A percentile compares a stretch with the other conserved stretches of the same genome.
These are phyloP conservation scores for Lutjanus argentimaculatus DNA, from an alignment of 2,797 vertebrate species.

Conservation along the genomic window DNA sequence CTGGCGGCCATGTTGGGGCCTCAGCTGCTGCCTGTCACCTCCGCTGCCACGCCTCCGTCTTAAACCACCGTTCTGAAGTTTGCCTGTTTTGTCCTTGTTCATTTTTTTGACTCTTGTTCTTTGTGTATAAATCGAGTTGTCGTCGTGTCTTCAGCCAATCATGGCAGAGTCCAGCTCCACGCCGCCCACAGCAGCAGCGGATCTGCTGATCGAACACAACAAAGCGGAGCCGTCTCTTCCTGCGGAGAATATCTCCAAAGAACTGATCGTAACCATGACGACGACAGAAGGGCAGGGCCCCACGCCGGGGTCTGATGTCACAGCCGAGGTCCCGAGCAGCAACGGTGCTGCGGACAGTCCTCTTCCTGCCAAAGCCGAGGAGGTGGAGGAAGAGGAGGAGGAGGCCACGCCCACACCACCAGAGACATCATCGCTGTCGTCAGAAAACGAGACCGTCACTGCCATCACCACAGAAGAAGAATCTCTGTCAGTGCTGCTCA, in stretches of 20 bases:
- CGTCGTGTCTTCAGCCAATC: constrained; percentile 6
- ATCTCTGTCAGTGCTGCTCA: constrained; percentile 36
- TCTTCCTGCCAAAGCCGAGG: neutral
- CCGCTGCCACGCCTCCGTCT: neutral
- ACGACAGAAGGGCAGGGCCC: neutral
- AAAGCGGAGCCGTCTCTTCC: constrained; percentile 17
- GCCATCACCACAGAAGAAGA: constrained; percentile 57
- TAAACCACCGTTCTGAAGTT: neutral
- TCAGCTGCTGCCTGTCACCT: neutral
- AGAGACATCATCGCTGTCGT: constrained; percentile 35
- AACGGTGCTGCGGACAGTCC: neutral
- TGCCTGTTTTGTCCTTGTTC: neutral
- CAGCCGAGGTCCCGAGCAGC: neutral
- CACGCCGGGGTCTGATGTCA: neutral
- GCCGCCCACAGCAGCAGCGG: constrained; percentile 6
- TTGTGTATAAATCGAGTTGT: neutral
- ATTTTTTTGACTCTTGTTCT: neutral
- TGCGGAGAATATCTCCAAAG: constrained; percentile 40
- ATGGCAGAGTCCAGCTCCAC: constrained; percentile 75
- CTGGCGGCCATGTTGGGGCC: constrained; percentile 37
- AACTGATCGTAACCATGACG: neutral
- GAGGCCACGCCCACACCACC: constrained; percentile 38
- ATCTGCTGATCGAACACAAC: constrained; percentile 12
- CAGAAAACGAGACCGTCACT: constrained; percentile 41
- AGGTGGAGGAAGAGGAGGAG: constrained; percentile 39